Evolutionary conservation across 2,113 vertebrate species (phyloP).

Genomic region (Hylia prasina): DNA sequence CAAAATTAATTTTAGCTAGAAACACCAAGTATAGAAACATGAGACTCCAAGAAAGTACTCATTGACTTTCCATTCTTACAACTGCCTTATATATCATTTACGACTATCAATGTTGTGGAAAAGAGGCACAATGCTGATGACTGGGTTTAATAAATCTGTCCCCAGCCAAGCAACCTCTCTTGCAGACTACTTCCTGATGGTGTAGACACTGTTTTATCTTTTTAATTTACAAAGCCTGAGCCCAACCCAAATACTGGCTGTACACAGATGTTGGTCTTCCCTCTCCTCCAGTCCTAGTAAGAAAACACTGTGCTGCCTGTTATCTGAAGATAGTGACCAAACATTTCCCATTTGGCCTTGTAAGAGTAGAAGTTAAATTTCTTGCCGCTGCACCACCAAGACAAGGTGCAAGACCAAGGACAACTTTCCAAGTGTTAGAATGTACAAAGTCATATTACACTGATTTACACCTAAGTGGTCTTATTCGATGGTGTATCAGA

Average conservation of each 20-base stretch:
- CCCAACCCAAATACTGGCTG: neutral
- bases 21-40: neutral
- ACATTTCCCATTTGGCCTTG: neutral
- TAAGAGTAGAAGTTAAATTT: neutral
- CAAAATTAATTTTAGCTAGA: neutral
- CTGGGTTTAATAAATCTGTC: neutral
- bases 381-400: neutral
- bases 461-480: neutral
- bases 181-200: neutral
- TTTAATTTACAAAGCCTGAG: neutral
- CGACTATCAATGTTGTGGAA: neutral
- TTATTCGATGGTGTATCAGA: neutral
- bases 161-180: neutral
- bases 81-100: neutral
- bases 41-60: neutral
- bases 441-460: neutral
- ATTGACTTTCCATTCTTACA: neutral
- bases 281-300: neutral
- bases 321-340: neutral
- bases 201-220: neutral
- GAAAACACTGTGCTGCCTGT: neutral
- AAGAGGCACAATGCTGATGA: neutral
- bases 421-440: neutral
- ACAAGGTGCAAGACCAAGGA: neutral
- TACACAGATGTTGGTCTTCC: neutral